Evolutionary conservation across 2,888 invertebrate genomes (phyloP).

Genomic region (Drosophila pegasa): DNA sequence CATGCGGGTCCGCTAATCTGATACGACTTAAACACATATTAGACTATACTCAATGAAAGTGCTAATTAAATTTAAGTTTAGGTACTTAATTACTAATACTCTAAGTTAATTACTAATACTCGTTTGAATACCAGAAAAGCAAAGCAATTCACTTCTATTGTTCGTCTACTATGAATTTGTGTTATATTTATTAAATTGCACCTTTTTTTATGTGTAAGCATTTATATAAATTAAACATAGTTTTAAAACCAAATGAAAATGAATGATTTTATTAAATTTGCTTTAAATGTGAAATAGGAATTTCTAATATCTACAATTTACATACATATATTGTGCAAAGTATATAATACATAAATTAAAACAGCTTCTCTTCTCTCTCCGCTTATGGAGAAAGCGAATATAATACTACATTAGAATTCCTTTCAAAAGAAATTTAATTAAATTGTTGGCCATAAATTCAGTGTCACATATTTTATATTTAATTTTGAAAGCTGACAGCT

Average conservation of each 20-base stretch:
- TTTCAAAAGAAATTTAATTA: slow-evolving; percentile 51
- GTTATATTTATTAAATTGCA: too few species aligned
- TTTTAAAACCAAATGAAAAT: too few species aligned
- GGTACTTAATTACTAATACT: too few species aligned
- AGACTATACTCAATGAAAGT: not conserved
- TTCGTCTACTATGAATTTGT: not conserved
- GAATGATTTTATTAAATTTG: not conserved
- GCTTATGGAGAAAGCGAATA: not conserved
- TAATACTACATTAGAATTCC: slow-evolving; percentile 1
- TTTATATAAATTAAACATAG: too few species aligned
- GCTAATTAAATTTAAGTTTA: not conserved
- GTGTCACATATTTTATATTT: slow-evolving; percentile 23
- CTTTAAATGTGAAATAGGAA: not conserved
- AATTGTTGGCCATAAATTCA: slow-evolving; percentile 38
- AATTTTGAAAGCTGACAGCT: slow-evolving; percentile 3
- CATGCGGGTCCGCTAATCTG: slow-evolving; percentile 61
- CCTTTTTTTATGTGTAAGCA: too few species aligned
- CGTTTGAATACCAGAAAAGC: not conserved
- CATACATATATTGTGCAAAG: too few species aligned
- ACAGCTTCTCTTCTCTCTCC: not conserved
- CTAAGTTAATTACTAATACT: not conserved
- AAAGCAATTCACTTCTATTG: not conserved
- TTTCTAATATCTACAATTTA: not conserved
- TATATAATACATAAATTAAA: not conserved
- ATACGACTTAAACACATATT: not conserved